Conservation (phyloP, 2,888 invertebrate genomes). For the Pristionchus arcanus region DNA sequence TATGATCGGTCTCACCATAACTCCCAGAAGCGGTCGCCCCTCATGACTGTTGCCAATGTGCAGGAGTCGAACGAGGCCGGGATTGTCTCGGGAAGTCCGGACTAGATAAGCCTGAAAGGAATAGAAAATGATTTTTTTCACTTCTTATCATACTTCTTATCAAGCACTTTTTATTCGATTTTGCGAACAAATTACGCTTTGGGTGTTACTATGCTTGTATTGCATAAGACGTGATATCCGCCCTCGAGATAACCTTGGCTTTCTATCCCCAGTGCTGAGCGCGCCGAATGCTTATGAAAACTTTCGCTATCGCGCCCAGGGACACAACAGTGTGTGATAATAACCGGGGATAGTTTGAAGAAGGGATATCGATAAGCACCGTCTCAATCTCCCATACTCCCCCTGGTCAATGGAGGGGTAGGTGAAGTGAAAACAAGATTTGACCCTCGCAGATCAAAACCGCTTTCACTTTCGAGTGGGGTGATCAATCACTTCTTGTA, state of each 20-base stretch:
- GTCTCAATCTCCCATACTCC: too few relatives aligned
- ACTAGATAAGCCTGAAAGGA: conserved; percentile 56
- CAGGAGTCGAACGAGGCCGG: conserved; percentile 69
- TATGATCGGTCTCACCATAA: conserved; percentile 60
- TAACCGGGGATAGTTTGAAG: background rate
- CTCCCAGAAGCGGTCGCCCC: conserved; percentile 70
- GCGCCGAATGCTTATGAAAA: conserved; percentile 19
- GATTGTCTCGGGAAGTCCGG: conserved; percentile 68
- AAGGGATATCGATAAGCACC: too few relatives aligned
- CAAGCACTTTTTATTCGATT: too few relatives aligned
- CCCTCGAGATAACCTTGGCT: background rate
- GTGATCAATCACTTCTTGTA: background rate
- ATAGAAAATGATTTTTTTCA: too few relatives aligned
- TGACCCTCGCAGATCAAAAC: background rate
- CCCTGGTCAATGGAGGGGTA: too few relatives aligned
- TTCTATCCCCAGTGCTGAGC: background rate
- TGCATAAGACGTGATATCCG: background rate
- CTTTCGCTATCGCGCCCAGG: conserved; percentile 26
- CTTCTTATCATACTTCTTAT: too few relatives aligned
- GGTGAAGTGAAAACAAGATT: background rate
- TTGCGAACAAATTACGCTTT: background rate
- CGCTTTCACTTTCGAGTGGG: background rate
- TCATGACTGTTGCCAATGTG: conserved; percentile 70
- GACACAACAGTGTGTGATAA: background rate
- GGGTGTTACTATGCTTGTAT: background rate